Evolutionary conservation across 2,113 vertebrate genomes (phyloP), one percentile per base, ranked within the genome.

Genomic region (Osmerus eperlanus): DNA sequence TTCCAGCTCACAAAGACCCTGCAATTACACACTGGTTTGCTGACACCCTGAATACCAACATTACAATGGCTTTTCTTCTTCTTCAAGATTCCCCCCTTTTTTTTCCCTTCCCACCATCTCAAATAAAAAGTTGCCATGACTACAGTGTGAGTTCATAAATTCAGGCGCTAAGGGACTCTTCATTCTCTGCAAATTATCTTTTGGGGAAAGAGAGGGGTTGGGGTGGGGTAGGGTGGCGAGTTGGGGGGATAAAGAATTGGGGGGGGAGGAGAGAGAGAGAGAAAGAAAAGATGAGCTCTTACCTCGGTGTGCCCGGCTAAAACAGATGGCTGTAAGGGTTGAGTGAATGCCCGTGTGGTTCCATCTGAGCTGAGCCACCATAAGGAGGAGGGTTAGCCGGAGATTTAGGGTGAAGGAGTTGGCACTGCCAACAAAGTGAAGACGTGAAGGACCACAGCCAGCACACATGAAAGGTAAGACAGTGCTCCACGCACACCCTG

Each of bases 401-500:
- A 86, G 88, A 88, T 88, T 28, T 86, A 85, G 87, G 83, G 84
- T 69, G 83, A 82, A 84, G 78, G 85, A 75, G 68, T 85, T 89
- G 89, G 89, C 89, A 85, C 68, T 55, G 77, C 78, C 84, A 88
- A 89, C 87, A 89, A 91, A 91, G 88, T 73, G 78, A 75, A 81
- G 77, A 83, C 81, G 68, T 8, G 19, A 16, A 25, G 68, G 47
- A n/a, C 19, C 41, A 51, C 68, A 47, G 19, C 3, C 14, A 11
- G 59, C 76, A 75, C 82, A 84, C 86, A 84, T 79, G 59, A 71
- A 78, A 86, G 85, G 85, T 90, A 87, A 87, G 83, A 83, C 80
- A 78, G 81, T 76, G 84, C 86, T 86, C 79, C 83, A 81, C 82
- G 81, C 74, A 52, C 81, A 80, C 84, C 88, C 81, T 77, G 80